Conservation (phyloP, 2,888 invertebrate species). For the Taenaris catops region DNA sequence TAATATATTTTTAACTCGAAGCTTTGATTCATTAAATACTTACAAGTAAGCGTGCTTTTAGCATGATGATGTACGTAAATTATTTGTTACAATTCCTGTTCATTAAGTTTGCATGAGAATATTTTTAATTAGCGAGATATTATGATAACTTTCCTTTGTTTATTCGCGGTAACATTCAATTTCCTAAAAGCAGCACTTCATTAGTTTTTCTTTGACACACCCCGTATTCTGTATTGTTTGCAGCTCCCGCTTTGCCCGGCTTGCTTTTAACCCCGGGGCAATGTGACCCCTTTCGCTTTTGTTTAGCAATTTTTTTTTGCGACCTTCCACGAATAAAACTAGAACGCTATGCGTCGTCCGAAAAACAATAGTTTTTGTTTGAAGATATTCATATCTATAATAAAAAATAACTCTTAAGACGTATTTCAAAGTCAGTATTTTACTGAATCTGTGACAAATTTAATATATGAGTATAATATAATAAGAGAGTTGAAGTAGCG, state of each 20-base stretch:
- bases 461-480: too few relatives aligned
- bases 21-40: too few relatives aligned
- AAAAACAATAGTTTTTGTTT: too few relatives aligned
- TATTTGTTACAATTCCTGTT: too few relatives aligned
- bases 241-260: constrained; percentile 34
- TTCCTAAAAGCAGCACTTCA: constrained; percentile 67
- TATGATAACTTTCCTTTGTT: constrained; percentile 12
- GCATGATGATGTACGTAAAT: too few relatives aligned
- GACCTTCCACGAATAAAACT: constrained; percentile 23
- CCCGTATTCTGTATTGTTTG: constrained; percentile 62
- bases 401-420: too few relatives aligned
- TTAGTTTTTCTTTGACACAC: constrained; percentile 53
- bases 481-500: too few relatives aligned
- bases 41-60: too few relatives aligned
- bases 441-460: too few relatives aligned
- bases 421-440: too few relatives aligned
- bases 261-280: constrained; percentile 35
- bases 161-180: constrained; percentile 47
- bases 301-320: constrained; percentile 28
- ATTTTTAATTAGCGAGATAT: constrained; percentile 2
- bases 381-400: too few relatives aligned
- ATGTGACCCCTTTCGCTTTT: constrained; percentile 39
- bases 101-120: neutral
- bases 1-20: too few relatives aligned
- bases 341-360: constrained; percentile 6